phyloP scores from a whole-genome alignment of 2,888 invertebrate genomes.

The Allolobophora icterica region DNA sequence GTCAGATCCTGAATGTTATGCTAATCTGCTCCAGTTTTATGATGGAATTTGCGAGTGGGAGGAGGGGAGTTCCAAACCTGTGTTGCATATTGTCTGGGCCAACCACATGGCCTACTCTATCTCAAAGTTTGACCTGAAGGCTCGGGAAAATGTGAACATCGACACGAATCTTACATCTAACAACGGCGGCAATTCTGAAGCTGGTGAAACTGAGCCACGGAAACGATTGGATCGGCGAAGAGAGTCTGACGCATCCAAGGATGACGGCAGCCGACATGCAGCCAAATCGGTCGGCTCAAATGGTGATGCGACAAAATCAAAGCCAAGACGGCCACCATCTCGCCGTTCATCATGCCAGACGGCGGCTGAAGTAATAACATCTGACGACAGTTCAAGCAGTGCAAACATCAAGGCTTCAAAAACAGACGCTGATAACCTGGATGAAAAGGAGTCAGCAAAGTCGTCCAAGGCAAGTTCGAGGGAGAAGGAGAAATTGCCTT shows the following conservation, averaged over 20 bases:
- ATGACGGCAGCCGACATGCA: not conserved
- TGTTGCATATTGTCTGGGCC: slow-evolving; percentile 95
- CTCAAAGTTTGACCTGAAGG: slow-evolving; percentile 70
- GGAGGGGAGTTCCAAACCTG: slow-evolving; percentile 91
- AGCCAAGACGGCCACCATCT: not conserved
- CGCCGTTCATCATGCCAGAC: not conserved
- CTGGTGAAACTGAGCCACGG: not conserved
- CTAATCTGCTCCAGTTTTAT: slow-evolving; percentile 86
- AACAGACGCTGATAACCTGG: slow-evolving; percentile 3
- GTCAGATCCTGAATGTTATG: slow-evolving; percentile 85
- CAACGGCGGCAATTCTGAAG: not conserved
- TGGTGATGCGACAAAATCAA: not conserved
- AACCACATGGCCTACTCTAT: slow-evolving; percentile 92
- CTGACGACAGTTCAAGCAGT: slow-evolving; percentile 5
- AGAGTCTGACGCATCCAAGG: not conserved
- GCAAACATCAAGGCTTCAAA: not conserved
- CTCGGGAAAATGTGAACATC: slow-evolving; percentile 37
- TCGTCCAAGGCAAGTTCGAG: not conserved
- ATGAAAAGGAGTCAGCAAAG: not conserved
- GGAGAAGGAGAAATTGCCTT: not conserved
- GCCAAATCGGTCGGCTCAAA: not conserved
- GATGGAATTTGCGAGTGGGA: slow-evolving; percentile 98
- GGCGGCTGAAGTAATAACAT: not conserved
- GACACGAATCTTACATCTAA: not conserved
- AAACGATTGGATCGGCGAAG: slow-evolving; percentile 21